These are phyloP conservation scores for Mastomys natalensis DNA, from an alignment of 2,113 vertebrate genomes.

Conservation along the genomic window DNA sequence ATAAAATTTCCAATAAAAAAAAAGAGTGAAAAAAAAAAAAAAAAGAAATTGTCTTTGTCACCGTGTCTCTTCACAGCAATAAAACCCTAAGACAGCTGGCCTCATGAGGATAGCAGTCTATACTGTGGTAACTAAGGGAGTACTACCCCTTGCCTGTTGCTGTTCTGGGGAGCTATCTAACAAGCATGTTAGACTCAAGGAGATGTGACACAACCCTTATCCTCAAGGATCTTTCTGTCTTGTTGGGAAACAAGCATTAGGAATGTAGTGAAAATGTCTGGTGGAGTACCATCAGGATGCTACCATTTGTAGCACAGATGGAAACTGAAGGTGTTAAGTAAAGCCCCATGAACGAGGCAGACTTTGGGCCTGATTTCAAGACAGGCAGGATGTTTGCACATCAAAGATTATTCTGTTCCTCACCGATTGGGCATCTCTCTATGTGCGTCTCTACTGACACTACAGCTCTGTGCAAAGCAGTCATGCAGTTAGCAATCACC, in stretches of 20 bases:
- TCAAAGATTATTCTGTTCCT: background rate
- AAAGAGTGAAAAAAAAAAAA: too few relatives aligned
- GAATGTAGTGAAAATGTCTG: background rate
- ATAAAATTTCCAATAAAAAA: too few relatives aligned
- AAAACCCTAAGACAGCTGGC: too few relatives aligned
- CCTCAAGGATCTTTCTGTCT: background rate
- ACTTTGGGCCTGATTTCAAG: background rate
- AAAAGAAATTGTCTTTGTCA: too few relatives aligned
- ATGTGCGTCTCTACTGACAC: background rate
- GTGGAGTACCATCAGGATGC: background rate
- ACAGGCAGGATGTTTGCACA: background rate
- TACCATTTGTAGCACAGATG: background rate
- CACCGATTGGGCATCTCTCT: background rate
- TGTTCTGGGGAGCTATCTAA: background rate
- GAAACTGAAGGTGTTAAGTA: background rate
- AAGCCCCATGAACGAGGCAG: background rate
- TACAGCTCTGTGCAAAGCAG: background rate
- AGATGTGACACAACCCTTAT: background rate
- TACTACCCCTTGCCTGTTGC: fast-evolving
- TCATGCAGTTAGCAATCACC: background rate
- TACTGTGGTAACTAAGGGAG: background rate
- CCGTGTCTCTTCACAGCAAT: too few relatives aligned
- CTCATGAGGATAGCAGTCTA: background rate
- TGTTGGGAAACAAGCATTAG: background rate
- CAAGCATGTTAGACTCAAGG: background rate